Conservation (phyloP, 1,140 invertebrate species). For the Diuraphis noxia region DNA sequence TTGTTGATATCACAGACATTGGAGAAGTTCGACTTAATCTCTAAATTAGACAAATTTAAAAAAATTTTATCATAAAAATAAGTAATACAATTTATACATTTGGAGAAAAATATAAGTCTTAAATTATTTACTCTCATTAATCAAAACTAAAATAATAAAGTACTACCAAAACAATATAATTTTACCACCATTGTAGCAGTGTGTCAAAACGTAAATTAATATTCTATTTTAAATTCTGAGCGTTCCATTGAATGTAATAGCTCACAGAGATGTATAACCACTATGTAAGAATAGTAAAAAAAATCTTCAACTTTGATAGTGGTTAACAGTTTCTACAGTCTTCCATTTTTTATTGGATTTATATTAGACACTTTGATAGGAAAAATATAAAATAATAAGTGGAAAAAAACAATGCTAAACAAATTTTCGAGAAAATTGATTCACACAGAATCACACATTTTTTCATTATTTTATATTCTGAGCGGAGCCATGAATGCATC, state of each 20-base stretch:
- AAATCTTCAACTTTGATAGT: neutral
- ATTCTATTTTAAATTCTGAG: neutral
- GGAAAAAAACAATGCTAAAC: too few relatives aligned
- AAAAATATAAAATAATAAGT: neutral
- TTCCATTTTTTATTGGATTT: too few relatives aligned
- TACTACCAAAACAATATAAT: neutral
- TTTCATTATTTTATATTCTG: too few relatives aligned
- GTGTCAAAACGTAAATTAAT: neutral
- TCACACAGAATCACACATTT: too few relatives aligned
- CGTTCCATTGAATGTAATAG: neutral
- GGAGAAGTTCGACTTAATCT: conserved; percentile 54
- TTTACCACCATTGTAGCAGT: neutral
- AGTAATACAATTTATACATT: neutral
- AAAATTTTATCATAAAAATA: neutral
- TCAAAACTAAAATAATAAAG: neutral
- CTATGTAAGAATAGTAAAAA: too few relatives aligned
- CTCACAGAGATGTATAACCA: too few relatives aligned
- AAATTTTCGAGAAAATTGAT: too few relatives aligned
- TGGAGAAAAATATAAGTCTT: neutral
- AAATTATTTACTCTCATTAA: neutral
- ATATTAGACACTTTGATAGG: neutral
- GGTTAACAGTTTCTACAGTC: too few relatives aligned
- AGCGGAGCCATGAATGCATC: too few relatives aligned
- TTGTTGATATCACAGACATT: conserved; percentile 55
- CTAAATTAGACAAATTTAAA: neutral